Evolutionary conservation across 2,888 invertebrate genomes (phyloP).

Genomic region (Bedellia somnulentella): DNA sequence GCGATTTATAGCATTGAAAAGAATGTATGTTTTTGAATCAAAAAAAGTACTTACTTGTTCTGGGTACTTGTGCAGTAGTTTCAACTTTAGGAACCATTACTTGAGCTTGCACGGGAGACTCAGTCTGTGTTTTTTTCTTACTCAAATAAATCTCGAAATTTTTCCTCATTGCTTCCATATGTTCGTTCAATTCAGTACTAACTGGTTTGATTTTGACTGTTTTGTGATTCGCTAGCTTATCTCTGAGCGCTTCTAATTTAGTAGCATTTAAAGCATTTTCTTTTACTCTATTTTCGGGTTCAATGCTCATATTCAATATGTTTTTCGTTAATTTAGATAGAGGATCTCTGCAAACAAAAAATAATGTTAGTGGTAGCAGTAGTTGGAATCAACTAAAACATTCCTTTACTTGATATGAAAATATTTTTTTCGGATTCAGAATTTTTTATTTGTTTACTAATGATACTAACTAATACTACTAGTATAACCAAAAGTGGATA

Average conservation of each 20-base stretch:
- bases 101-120: neutral
- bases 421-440: too few species aligned
- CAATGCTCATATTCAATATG: slow-evolving; percentile 53
- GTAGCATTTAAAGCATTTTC: slow-evolving; percentile 39
- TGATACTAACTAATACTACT: too few species aligned
- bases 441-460: too few species aligned
- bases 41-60: too few species aligned
- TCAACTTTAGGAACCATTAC: too few species aligned
- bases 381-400: neutral
- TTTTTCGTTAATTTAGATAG: slow-evolving; percentile 50
- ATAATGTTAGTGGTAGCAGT: neutral
- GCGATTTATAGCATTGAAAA: too few species aligned
- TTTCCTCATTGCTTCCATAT: slow-evolving; percentile 32
- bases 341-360: slow-evolving; percentile 26
- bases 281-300: slow-evolving; percentile 30
- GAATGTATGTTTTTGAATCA: too few species aligned
- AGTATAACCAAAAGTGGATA: too few species aligned
- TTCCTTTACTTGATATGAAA: neutral
- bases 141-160: too few species aligned
- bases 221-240: slow-evolving; percentile 51
- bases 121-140: slow-evolving; percentile 21
- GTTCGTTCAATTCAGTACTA: slow-evolving; percentile 40
- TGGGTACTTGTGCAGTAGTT: too few species aligned
- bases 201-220: slow-evolving; percentile 53
- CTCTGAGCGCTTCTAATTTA: slow-evolving; percentile 54